These are phyloP conservation scores for Mesembrinibis cayennensis DNA, from an alignment of 2,113 vertebrate species.

Conservation along the genomic window DNA sequence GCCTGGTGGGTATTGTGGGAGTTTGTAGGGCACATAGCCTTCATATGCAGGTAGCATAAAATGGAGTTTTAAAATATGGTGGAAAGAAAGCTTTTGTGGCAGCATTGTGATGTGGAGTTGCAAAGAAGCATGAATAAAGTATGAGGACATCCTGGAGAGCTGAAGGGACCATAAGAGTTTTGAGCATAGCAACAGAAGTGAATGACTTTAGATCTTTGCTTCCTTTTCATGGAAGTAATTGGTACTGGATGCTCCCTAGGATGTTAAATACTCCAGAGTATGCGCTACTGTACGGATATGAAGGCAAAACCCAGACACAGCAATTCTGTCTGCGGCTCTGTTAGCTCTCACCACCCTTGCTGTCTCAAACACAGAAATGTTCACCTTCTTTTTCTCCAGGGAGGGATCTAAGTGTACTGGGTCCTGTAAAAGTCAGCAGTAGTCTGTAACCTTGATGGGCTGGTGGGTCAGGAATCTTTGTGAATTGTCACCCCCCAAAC, in stretches of 20 bases:
- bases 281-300: neutral
- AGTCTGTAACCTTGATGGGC: neutral
- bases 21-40: neutral
- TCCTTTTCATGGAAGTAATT: neutral
- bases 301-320: neutral
- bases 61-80: neutral
- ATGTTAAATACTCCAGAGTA: neutral
- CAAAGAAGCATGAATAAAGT: neutral
- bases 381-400: neutral
- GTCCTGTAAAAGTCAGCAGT: neutral
- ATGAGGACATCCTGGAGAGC: neutral
- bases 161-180: neutral
- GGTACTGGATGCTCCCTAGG: neutral
- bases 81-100: neutral
- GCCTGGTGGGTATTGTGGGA: neutral
- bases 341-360: neutral
- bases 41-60: neutral
- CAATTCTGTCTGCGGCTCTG: neutral
- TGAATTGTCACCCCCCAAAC: neutral
- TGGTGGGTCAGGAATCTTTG: slow-evolving; percentile 33
- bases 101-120: neutral
- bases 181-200: neutral
- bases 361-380: neutral
- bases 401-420: neutral
- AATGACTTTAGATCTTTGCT: neutral